Conservation (phyloP, 1,140 invertebrate genomes). For the Heliconius melpomene region DNA sequence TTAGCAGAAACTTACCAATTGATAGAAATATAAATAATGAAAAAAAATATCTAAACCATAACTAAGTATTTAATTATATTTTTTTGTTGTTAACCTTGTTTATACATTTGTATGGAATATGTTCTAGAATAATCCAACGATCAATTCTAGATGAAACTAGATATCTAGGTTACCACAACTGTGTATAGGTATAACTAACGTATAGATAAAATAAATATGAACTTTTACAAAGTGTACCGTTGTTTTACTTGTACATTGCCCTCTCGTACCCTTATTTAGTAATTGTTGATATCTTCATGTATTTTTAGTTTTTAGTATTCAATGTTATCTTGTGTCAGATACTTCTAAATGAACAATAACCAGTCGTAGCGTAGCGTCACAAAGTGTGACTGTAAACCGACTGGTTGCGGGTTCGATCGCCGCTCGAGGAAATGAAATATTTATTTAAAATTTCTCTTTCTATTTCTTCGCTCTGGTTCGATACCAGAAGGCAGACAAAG, state of each 20-base stretch:
- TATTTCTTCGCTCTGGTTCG: too few species aligned
- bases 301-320: too few species aligned
- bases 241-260: constrained; percentile 28
- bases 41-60: neutral
- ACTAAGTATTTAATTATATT: neutral
- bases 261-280: too few species aligned
- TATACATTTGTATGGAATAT: constrained; percentile 17
- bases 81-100: constrained; percentile 6
- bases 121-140: constrained; percentile 15
- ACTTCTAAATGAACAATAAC: too few species aligned
- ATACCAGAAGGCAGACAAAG: too few species aligned
- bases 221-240: constrained; percentile 30
- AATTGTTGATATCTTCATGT: too few species aligned
- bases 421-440: too few species aligned
- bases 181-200: constrained; percentile 40
- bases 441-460: too few species aligned
- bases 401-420: too few species aligned
- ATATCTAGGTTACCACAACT: constrained; percentile 27
- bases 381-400: too few species aligned
- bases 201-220: constrained; percentile 33
- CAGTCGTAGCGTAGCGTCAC: too few species aligned
- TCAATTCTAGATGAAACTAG: constrained; percentile 16
- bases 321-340: too few species aligned
- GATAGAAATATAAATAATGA: neutral
- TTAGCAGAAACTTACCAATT: neutral